Evolutionary conservation across 1,140 invertebrate genomes (phyloP), one percentile per base, ranked within the genome.

Genomic region (Calephelis nemesis): DNA sequence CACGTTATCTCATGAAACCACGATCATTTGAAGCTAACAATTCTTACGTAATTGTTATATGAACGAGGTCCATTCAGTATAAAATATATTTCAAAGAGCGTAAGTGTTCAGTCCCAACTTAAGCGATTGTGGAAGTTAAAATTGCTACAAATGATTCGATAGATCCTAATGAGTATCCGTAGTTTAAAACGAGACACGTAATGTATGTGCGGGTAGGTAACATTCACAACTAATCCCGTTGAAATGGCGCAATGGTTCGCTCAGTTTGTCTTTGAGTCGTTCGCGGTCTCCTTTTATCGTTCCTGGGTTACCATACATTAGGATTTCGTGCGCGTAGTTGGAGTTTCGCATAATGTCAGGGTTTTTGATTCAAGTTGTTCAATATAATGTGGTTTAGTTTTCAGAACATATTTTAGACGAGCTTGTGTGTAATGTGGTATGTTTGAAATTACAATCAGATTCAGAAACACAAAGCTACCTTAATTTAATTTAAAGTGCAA

Each of bases 241-340:
- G 19, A 72, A 77, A 71, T 71, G 60, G 66, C 67, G 70, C 70
- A 69, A 58, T 58, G 52, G 52, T 11, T 58, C 15, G 74, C 62
- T 67, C 65, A 66, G 65, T 73, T 69, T 68, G 70, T 70, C 65
- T 71, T 68, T 63, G 54, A 66, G 63, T 71, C 62, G 67, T 76
- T 77, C 71, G 73, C 62, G 78, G 77, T 77, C 68, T 66, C 52
- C 52, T 58, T 77, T 77, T 58, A 72, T 63, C 63, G 71, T 63
- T 12, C 63, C 62, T 45, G 64, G 63, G 71, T 54, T 58, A 45
- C 67, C 65, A 69, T 73, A 48, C 49, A 50, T 68, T 69, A 73
- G 71, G 50, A 65, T 69, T 65, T 69, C 48, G 49, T 47, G 68
- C 50, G 42, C 58, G 19, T 58, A 58, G 52, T 58, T 65, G 42